Conservation (phyloP, 1,140 invertebrate species). For the Drosophila santomea region DNA sequence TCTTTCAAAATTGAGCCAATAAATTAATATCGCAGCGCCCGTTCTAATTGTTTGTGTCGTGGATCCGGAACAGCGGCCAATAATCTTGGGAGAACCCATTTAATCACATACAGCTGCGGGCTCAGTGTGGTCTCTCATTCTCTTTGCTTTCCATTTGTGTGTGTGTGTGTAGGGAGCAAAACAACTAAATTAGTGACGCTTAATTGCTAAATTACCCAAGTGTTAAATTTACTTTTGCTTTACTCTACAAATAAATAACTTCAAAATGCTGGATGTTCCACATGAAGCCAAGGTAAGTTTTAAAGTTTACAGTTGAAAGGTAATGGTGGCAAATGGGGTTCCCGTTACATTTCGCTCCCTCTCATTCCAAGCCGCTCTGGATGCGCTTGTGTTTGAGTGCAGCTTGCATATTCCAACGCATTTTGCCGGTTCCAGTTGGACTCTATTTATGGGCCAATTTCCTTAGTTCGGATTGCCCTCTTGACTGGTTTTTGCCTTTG, state of each 20-base stretch:
- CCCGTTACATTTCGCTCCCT: not conserved
- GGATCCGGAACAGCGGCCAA: conserved; percentile 6
- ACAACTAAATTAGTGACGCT: conserved; percentile 32
- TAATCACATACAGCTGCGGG: not conserved
- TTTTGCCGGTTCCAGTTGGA: conserved; percentile 48
- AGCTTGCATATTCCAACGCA: conserved; percentile 58
- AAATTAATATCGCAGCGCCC: conserved; percentile 64
- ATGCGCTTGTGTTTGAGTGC: conserved; percentile 20
- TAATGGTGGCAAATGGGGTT: not conserved
- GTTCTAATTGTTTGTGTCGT: conserved; percentile 30
- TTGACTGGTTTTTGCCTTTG: conserved; percentile 54
- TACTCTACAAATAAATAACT: not conserved
- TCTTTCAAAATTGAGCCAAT: conserved; percentile 30
- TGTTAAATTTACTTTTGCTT: conserved; percentile 1
- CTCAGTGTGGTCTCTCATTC: not conserved
- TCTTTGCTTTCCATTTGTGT: not conserved
- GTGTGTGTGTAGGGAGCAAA: conserved; percentile 6
- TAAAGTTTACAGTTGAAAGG: not conserved
- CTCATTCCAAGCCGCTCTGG: conserved; percentile 1
- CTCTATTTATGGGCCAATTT: conserved; percentile 31
- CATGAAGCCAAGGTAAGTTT: conserved; percentile 77
- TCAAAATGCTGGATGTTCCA: conserved; percentile 80
- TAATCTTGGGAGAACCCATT: not conserved
- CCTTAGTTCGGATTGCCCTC: conserved; percentile 19
- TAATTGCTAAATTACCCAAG: conserved; percentile 18